Evolutionary conservation across 2,888 invertebrate genomes (phyloP), one percentile per base, ranked within the genome.

Genomic region (Caenorhabditis virilis): DNA sequence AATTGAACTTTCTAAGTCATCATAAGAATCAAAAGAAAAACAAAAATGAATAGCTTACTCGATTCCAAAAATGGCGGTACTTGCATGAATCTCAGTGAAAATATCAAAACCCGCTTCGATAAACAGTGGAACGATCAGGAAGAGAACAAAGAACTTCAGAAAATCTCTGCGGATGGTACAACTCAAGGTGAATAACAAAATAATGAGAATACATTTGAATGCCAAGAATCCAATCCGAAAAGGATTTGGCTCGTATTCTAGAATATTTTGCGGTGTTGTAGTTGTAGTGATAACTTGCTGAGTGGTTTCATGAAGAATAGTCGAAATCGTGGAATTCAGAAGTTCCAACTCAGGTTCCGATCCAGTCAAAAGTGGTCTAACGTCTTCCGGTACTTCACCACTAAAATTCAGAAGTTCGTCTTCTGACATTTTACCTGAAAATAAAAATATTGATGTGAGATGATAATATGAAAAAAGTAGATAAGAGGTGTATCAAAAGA

Each of bases 71-170:
- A 59, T 54, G 0, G 60, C 62, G n/a, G n/a, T n/a, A n/a, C n/a
- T n/a, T 5, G 66, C 66, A 16, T 68, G 60, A 26, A 72, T 69
- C 18, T 68, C 72, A 2, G 72, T 72, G 58, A 62, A 72, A 30
- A 72, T 55, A 38, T 72, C 72, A 33, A 68, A 68, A 20, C 60
- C 72, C 25, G 62, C 53, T 42, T 72, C 72, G 20, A 69, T 50
- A 33, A 72, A 62, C 2, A 72, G 56, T 18, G 72, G 72, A 25
- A 69, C 27, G 13, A 65, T 35, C 5, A 72, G 41, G 35, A 65
- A 59, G 6, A 69, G 22, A 6, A 63, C 68, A 39, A 72, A 69
- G 27, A 54, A 55, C 33, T 69, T 68, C 42, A 72, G 49, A 58
- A 58, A 72, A 35, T 72, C 72, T 20, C 65, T 33, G n/a, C 68